These are phyloP conservation scores for Polypterus bichir DNA, from an alignment of 2,113 vertebrate species.

Conservation along the genomic window DNA sequence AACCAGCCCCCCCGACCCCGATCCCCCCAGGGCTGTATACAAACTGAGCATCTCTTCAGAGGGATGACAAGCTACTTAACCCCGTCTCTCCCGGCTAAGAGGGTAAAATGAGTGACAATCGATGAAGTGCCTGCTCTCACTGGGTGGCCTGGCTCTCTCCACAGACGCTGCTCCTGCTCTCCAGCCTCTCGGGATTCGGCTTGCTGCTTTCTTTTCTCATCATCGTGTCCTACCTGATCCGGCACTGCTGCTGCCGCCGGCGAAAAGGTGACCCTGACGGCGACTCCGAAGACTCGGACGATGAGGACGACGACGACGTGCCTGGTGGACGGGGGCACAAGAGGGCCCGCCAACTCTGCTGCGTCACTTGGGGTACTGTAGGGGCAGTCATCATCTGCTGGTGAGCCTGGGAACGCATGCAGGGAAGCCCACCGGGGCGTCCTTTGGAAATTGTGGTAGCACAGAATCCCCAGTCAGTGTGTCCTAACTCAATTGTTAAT, in stretches of 20 bases:
- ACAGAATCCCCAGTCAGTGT: too few species aligned
- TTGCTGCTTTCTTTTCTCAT: conserved; percentile 69
- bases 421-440: too few species aligned
- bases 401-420: conserved; percentile 38
- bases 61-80: too few species aligned
- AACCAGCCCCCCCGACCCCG: too few species aligned
- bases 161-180: conserved; percentile 73
- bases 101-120: too few species aligned
- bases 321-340: conserved; percentile 55
- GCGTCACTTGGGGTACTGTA: conserved; percentile 77
- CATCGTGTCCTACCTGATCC: conserved; percentile 75
- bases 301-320: conserved; percentile 55
- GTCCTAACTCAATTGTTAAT: too few species aligned
- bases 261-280: conserved; percentile 33
- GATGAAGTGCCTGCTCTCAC: too few species aligned
- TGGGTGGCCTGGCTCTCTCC: not conserved
- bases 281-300: conserved; percentile 54
- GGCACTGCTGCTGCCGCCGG: conserved; percentile 71
- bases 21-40: too few species aligned
- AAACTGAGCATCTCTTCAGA: too few species aligned
- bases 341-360: conserved; percentile 68
- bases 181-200: conserved; percentile 67
- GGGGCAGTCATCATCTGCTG: conserved; percentile 73
- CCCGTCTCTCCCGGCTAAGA: too few species aligned
- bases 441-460: too few species aligned